A percentile compares a stretch with the other conserved stretches of the same genome.
Evolutionary conservation across 2,797 vertebrate species (phyloP).

Genomic region (Microcaecilia unicolor): DNA sequence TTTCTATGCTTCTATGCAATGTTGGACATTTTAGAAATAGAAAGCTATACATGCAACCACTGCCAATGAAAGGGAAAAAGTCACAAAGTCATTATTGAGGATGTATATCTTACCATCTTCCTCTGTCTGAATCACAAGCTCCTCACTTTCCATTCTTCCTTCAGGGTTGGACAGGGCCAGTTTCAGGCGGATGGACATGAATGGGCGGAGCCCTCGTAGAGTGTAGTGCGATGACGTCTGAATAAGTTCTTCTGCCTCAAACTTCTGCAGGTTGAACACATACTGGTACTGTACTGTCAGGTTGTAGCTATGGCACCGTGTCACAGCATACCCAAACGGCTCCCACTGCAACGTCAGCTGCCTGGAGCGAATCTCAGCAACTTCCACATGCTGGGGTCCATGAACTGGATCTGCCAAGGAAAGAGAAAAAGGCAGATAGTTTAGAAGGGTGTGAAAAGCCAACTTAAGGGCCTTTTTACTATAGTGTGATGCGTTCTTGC

Average conservation of each 20-base stretch:
- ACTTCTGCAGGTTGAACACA: slow-evolving; percentile 86
- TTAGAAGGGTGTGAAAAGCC: background rate
- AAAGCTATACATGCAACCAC: too few relatives aligned
- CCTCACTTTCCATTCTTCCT: slow-evolving; percentile 88
- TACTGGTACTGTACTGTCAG: slow-evolving; percentile 94
- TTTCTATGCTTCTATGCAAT: too few relatives aligned
- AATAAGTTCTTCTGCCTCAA: slow-evolving; percentile 81
- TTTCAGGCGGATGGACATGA: slow-evolving; percentile 78
- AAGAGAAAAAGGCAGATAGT: background rate
- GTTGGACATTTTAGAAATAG: too few relatives aligned
- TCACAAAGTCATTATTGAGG: too few relatives aligned
- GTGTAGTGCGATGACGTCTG: slow-evolving; percentile 91
- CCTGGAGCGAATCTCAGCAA: slow-evolving; percentile 87
- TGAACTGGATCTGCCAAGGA: slow-evolving; percentile 79
- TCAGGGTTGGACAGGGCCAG: slow-evolving; percentile 86
- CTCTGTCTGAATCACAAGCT: slow-evolving; percentile 88
- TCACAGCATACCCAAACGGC: slow-evolving; percentile 86
- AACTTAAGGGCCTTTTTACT: too few relatives aligned
- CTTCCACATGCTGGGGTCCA: slow-evolving; percentile 83
- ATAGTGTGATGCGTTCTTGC: too few relatives aligned
- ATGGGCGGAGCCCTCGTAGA: slow-evolving; percentile 79
- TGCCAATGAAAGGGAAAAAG: too few relatives aligned
- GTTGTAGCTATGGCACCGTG: slow-evolving; percentile 95
- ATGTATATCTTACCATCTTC: slow-evolving; percentile 83
- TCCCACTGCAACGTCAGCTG: slow-evolving; percentile 95